Conservation (phyloP, 2,888 invertebrate genomes). For the Leptarthrus brevirostris region DNA sequence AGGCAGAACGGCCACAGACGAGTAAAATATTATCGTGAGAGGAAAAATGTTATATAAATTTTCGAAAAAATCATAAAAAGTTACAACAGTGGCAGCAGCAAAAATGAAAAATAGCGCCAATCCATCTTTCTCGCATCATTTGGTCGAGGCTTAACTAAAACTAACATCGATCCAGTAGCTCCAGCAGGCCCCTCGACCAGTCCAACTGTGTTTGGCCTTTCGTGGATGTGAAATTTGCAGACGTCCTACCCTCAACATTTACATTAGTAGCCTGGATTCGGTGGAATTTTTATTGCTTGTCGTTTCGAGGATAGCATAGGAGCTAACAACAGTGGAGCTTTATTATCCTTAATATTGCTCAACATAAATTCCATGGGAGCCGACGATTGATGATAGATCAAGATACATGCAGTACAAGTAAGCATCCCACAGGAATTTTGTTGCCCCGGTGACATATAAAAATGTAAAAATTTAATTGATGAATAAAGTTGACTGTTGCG, state of each 20-base stretch:
- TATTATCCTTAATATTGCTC: conserved; percentile 31
- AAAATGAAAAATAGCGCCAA: conserved; percentile 14
- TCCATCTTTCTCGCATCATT: conserved; percentile 44
- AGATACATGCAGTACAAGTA: background rate
- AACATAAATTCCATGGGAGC: conserved; percentile 37
- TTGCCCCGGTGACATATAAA: conserved; percentile 5
- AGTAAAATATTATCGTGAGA: conserved; percentile 14
- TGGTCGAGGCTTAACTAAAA: conserved; percentile 29
- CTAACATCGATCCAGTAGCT: conserved; percentile 18
- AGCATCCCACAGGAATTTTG: background rate
- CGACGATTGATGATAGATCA: conserved; percentile 32
- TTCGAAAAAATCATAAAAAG: conserved; percentile 22
- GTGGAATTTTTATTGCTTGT: conserved; percentile 29
- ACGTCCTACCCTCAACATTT: conserved; percentile 30
- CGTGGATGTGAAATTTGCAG: background rate
- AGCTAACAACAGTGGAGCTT: conserved; percentile 22
- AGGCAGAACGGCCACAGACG: background rate
- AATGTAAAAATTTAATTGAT: conserved; percentile 21
- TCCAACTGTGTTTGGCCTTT: background rate
- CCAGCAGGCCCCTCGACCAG: background rate
- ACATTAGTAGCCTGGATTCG: conserved; percentile 34
- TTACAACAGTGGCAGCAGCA: conserved; percentile 7
- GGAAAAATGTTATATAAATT: conserved; percentile 41
- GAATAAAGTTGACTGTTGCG: background rate
- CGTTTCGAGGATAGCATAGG: conserved; percentile 5